phyloP scores from a whole-genome alignment of 2,888 invertebrate species.

The Phania funesta region DNA sequence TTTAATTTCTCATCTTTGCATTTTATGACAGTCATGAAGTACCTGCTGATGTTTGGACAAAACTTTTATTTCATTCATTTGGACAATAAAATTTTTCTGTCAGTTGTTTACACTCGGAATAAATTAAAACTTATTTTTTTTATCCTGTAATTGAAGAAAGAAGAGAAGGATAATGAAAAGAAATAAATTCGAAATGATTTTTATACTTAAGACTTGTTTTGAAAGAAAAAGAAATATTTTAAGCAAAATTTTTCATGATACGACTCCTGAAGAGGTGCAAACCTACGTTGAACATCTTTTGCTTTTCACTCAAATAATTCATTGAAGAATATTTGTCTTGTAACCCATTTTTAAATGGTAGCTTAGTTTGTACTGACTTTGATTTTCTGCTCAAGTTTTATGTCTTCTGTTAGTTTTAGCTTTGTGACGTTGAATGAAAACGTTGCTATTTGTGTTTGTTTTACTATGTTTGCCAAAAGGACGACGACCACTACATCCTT shows the following conservation, averaged over 20 bases:
- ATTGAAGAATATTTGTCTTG: conserved; percentile 18
- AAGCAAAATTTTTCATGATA: not conserved
- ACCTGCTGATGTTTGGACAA: not conserved
- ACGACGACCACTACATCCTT: conserved; percentile 17
- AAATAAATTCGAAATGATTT: not conserved
- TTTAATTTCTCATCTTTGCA: not conserved
- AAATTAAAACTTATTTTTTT: not conserved
- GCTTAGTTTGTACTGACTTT: not conserved
- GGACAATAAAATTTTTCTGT: not conserved
- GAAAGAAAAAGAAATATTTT: not conserved
- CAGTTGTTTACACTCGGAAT: not conserved
- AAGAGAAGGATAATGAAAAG: too few relatives aligned
- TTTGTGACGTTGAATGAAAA: not conserved
- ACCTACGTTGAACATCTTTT: not conserved
- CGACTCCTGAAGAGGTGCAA: not conserved
- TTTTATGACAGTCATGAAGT: not conserved
- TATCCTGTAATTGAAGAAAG: conserved; percentile 5
- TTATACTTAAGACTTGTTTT: too few relatives aligned
- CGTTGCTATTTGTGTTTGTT: not conserved
- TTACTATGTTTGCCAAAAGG: not conserved
- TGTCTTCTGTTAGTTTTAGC: not conserved
- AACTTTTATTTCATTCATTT: too few relatives aligned
- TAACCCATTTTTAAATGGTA: not conserved
- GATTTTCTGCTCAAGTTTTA: conserved; percentile 2
- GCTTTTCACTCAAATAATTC: conserved; percentile 38